phyloP scores from a whole-genome alignment of 2,113 vertebrate species.

The Panurus biarmicus region DNA sequence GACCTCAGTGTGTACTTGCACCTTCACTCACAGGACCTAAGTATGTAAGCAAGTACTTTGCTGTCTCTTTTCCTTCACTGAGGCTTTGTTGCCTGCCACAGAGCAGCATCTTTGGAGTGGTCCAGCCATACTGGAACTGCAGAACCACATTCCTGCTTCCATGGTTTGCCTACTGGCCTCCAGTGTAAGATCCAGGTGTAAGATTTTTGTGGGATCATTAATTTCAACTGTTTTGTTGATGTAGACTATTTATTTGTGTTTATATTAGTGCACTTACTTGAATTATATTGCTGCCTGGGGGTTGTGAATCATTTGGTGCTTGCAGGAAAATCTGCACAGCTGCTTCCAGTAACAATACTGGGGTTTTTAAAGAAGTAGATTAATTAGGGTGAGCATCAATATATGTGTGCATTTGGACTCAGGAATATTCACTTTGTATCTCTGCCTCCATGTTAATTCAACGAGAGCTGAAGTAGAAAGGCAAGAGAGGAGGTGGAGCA shows the following conservation, averaged over 20 bases:
- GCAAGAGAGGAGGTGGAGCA: not conserved
- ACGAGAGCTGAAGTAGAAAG: not conserved
- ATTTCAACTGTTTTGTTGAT: not conserved
- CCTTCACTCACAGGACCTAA: not conserved
- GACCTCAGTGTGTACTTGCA: not conserved
- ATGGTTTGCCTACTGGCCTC: not conserved
- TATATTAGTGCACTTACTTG: not conserved
- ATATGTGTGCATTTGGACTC: not conserved
- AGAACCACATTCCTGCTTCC: not conserved
- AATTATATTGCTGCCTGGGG: not conserved
- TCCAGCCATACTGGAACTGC: not conserved
- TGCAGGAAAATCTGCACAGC: not conserved
- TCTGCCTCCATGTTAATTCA: not conserved
- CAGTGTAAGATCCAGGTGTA: not conserved
- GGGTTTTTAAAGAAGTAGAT: accelerated
- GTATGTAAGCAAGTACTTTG: not conserved
- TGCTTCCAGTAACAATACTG: not conserved
- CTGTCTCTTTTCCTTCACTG: not conserved
- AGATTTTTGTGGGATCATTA: not conserved
- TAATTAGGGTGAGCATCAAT: not conserved
- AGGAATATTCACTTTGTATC: not conserved
- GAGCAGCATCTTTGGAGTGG: not conserved
- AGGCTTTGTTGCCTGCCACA: not conserved
- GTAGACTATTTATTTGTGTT: not conserved
- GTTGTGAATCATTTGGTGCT: not conserved